Percentiles rank a stretch among this genome's conserved stretches.
Conservation (phyloP, 2,797 vertebrate genomes). For the Mormyrops boulengeri region DNA sequence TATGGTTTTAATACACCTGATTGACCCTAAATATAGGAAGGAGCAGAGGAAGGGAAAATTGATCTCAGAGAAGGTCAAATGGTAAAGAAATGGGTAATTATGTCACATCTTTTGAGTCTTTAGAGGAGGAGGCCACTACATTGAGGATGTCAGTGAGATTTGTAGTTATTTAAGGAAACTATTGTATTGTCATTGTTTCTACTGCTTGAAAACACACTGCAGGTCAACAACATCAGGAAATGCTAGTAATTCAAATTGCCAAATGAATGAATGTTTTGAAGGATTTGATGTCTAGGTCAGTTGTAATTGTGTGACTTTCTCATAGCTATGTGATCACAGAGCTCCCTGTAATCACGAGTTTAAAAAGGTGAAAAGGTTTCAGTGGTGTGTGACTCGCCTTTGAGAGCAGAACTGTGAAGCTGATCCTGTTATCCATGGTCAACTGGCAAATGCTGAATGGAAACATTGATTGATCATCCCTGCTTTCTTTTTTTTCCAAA, state of each 20-base stretch:
- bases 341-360: background rate
- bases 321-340: background rate
- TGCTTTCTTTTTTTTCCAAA: background rate
- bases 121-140: background rate
- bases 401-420: background rate
- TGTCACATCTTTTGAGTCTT: background rate
- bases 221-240: background rate
- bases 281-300: background rate
- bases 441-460: background rate
- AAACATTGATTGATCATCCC: background rate
- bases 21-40: slow-evolving; percentile 40
- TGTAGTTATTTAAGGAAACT: background rate
- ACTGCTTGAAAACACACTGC: background rate
- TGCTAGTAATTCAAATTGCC: background rate
- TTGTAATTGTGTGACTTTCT: background rate
- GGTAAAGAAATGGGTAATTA: slow-evolving; percentile 27
- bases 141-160: background rate
- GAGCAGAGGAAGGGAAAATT: slow-evolving; percentile 50
- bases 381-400: background rate
- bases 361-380: slow-evolving; percentile 1
- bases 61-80: slow-evolving; percentile 49
- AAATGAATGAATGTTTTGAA: background rate
- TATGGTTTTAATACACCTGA: slow-evolving; percentile 41
- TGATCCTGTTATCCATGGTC: background rate
- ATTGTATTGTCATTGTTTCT: background rate